Conservation (phyloP, 1,140 invertebrate genomes). For the Portunus trituberculatus region DNA sequence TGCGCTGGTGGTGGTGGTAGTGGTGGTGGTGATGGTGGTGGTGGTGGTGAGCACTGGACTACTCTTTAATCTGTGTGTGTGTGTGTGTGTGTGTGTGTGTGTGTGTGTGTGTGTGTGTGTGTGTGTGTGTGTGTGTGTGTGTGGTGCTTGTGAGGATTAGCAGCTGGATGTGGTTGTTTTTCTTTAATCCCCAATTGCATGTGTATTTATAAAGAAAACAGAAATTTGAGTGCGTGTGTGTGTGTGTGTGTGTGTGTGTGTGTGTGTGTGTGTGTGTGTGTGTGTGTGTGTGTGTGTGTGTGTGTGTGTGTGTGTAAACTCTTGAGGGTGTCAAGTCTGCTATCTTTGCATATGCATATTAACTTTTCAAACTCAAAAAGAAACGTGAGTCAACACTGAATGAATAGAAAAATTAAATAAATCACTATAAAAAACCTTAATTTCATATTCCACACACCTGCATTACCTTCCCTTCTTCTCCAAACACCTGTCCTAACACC, state of each 20-base stretch:
- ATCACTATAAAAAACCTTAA: too few species aligned
- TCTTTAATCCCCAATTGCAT: not conserved
- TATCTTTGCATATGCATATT: not conserved
- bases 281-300: slow-evolving; percentile 47
- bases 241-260: slow-evolving; percentile 50
- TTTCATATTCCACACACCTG: not conserved
- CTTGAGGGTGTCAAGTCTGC: not conserved
- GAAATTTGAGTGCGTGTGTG: slow-evolving; percentile 35
- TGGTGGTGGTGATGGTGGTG: too few species aligned
- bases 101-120: slow-evolving; percentile 18
- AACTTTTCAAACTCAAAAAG: not conserved
- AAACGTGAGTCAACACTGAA: not conserved
- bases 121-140: not conserved
- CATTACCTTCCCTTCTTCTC: not conserved
- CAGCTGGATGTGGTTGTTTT: not conserved
- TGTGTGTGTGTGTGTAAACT: not conserved
- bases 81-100: not conserved
- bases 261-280: slow-evolving; percentile 53
- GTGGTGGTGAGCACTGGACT: too few species aligned
- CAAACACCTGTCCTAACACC: not conserved
- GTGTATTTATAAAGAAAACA: slow-evolving; percentile 4
- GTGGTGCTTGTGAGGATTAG: not conserved
- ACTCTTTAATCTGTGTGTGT: too few species aligned
- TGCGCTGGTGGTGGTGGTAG: too few species aligned
- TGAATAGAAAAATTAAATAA: too few species aligned